Base-by-base conservation (phyloP, 1,140 invertebrate genomes). In the Aphis gossypii region DNA sequence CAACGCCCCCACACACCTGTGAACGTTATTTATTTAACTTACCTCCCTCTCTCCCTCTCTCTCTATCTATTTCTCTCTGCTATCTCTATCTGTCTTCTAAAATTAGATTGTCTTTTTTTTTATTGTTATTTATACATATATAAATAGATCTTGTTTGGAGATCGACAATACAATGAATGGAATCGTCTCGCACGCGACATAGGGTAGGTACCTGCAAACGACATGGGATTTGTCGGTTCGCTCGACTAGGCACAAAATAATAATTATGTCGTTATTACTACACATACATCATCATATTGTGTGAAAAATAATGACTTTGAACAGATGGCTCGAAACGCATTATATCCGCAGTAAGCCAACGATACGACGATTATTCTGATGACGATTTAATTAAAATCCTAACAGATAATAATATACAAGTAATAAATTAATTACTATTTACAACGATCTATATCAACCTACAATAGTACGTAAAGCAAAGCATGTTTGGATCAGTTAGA, bases 21-120 rank as follows among this genome's bases (percentile, higher is more conserved):
- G 82, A 56, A 93, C 48, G 82, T 93, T 93, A 93, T 93, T 93
- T 95, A 95, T 95, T 95, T 94, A 95, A 94, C 94, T 95, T 94
- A 82, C 18, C 30, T 76, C 30, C 0, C 60, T 76, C 60, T n/a
- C 30, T 30, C 9, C 30, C 25, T 30, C 25, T 60, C 25, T 25
- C 56, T 30, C 25, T 60, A 8, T 25, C 56, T 68, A 9, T 68
- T n/a, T n/a, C 30, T 68, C 60, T 30, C 30, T 60, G 25, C 25
- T 2, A 11, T 60, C 56, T 60, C 60, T 68, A 68, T 68, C 60
- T 68, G 14, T 92, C n/a, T 48, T 18, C 35, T 18, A n/a, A 51
- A 92, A 82, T 92, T 92, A 92, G 21, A 83, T 83, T 51, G 90
- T 92, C 68, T 83, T 92, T 92, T 92, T 46, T 83, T 82, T 76